These are phyloP conservation scores for Ginglymostoma cirratum DNA, from an alignment of 2,113 vertebrate genomes.

Conservation along the genomic window DNA sequence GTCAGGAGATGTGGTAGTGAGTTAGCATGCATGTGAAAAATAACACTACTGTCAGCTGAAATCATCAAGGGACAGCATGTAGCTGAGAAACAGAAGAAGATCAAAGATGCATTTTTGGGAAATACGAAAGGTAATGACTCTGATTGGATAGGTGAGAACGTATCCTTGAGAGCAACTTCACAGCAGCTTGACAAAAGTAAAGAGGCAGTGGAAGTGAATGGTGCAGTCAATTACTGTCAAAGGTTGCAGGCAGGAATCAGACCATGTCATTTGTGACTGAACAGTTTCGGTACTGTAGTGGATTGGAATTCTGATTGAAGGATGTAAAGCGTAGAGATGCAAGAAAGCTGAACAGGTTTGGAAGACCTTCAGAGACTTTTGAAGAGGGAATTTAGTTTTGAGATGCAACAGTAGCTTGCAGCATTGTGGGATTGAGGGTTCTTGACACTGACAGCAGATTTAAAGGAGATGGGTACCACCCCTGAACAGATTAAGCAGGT, in stretches of 20 bases:
- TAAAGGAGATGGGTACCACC: not conserved
- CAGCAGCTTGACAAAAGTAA: not conserved
- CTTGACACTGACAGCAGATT: not conserved
- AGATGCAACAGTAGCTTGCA: too few relatives aligned
- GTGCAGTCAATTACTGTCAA: not conserved
- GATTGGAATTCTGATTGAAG: too few relatives aligned
- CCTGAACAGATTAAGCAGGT: not conserved
- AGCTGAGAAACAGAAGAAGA: not conserved
- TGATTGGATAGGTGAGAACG: not conserved
- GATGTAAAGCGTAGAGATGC: too few relatives aligned
- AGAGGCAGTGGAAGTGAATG: not conserved
- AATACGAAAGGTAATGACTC: not conserved
- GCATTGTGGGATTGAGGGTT: too few relatives aligned
- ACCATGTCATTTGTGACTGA: not conserved
- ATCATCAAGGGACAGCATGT: not conserved
- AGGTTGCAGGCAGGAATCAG: not conserved
- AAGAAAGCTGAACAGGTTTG: too few relatives aligned
- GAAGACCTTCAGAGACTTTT: too few relatives aligned
- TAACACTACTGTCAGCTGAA: not conserved
- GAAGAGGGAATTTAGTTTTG: too few relatives aligned
- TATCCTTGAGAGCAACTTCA: not conserved
- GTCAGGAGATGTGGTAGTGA: too few relatives aligned
- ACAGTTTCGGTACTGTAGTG: too few relatives aligned
- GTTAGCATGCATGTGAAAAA: too few relatives aligned
- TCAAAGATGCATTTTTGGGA: not conserved